phyloP scores from a whole-genome alignment of 2,113 vertebrate species.

The Numida meleagris region DNA sequence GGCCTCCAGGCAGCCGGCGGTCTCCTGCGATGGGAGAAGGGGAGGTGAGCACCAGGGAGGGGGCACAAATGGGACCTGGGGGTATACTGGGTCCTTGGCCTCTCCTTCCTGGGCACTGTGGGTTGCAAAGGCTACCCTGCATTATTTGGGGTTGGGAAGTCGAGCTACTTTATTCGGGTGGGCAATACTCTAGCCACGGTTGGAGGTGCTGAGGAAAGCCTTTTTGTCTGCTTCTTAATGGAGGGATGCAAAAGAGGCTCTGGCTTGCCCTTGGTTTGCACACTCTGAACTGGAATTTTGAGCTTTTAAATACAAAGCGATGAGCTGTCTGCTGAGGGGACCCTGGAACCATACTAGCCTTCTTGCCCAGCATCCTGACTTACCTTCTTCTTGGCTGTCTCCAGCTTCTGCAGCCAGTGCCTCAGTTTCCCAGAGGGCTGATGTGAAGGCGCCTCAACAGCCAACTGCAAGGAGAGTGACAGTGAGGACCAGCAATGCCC shows the following conservation, averaged over 20 bases:
- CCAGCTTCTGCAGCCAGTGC: conserved; percentile 48
- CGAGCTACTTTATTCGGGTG: not conserved
- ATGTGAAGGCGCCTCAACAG: not conserved
- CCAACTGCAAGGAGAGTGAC: not conserved
- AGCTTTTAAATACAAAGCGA: not conserved
- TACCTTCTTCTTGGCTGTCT: not conserved
- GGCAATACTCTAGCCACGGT: not conserved
- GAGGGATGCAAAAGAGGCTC: not conserved
- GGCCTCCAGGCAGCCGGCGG: not conserved
- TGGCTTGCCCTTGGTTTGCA: not conserved
- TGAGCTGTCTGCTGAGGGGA: not conserved
- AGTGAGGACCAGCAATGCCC: rapidly evolving
- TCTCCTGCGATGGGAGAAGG: not conserved
- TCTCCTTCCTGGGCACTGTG: no score
- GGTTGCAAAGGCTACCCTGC: no score
- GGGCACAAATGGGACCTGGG: not conserved
- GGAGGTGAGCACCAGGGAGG: rapidly evolving
- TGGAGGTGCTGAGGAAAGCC: not conserved
- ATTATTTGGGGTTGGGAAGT: not conserved
- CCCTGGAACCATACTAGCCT: rapidly evolving
- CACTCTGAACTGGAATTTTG: not conserved
- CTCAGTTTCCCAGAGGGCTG: conserved; percentile 19
- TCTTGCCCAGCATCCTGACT: not conserved
- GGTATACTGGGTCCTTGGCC: not conserved
- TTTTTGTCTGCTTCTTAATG: not conserved